These are phyloP conservation scores for Andrena chrysosceles DNA, from an alignment of 2,888 invertebrate genomes.

Conservation along the genomic window DNA sequence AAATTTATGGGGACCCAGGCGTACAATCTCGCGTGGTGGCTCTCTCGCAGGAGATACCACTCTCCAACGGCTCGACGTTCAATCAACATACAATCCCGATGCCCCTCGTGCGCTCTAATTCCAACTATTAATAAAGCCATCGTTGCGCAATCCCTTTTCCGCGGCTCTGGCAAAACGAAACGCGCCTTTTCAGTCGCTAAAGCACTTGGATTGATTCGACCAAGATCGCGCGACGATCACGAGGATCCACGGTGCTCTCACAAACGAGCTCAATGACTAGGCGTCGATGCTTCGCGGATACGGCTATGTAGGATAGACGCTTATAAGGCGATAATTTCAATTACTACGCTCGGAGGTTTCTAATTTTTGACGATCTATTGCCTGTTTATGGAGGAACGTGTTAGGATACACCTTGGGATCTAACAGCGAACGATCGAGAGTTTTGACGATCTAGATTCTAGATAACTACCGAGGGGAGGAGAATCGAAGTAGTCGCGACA, in stretches of 20 bases:
- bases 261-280: neutral
- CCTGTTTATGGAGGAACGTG: neutral
- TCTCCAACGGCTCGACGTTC: constrained; percentile 7
- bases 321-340: constrained; percentile 24
- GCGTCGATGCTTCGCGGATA: constrained; percentile 6
- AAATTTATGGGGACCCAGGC: neutral
- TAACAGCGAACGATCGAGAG: neutral
- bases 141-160: constrained; percentile 39
- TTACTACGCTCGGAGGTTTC: constrained; percentile 49
- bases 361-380: neutral
- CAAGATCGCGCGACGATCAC: neutral
- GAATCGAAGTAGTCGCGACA: constrained; percentile 21
- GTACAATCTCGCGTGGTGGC: neutral
- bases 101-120: constrained; percentile 30
- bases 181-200: constrained; percentile 1
- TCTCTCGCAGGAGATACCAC: constrained; percentile 7
- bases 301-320: neutral
- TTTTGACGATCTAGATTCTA: neutral
- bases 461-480: neutral
- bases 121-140: constrained; percentile 46
- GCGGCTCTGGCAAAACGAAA: constrained; percentile 38
- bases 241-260: neutral
- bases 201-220: neutral
- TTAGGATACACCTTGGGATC: neutral
- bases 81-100: neutral